These are phyloP conservation scores for Forpus xanthops DNA, from an alignment of 2,797 vertebrate genomes.

Conservation along the genomic window DNA sequence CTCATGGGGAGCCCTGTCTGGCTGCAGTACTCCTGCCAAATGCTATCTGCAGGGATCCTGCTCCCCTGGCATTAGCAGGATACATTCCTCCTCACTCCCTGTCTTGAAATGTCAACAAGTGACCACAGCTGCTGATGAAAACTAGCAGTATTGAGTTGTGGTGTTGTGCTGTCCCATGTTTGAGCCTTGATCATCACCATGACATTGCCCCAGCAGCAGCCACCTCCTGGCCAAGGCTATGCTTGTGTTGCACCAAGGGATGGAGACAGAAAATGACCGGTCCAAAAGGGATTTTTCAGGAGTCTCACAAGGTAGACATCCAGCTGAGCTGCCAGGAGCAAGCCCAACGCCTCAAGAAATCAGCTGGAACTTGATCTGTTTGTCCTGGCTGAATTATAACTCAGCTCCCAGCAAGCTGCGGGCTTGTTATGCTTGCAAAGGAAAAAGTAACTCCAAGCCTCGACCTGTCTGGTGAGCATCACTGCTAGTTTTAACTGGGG, in stretches of 20 bases:
- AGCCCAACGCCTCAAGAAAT: slow-evolving; percentile 10
- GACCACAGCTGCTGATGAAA: neutral
- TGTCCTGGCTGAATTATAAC: slow-evolving; percentile 15
- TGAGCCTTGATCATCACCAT: neutral
- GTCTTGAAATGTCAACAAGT: neutral
- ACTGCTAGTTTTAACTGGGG: slow-evolving; percentile 22
- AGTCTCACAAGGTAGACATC: slow-evolving; percentile 4
- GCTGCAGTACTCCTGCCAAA: neutral
- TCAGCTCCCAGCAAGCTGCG: neutral
- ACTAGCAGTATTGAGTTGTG: neutral
- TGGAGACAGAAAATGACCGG: neutral
- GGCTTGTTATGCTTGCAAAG: slow-evolving; percentile 28
- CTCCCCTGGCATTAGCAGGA: neutral
- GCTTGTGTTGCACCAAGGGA: neutral
- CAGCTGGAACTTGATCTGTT: slow-evolving; percentile 56
- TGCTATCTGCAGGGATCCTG: neutral
- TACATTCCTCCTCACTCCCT: neutral
- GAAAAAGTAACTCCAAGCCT: neutral
- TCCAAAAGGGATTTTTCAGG: neutral
- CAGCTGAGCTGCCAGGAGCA: slow-evolving; percentile 5
- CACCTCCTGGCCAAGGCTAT: neutral
- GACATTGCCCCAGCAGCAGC: neutral
- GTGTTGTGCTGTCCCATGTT: neutral
- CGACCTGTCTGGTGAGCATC: slow-evolving; percentile 43
- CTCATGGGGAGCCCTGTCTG: neutral